Percentiles rank a stretch among this genome's conserved stretches.
Evolutionary conservation across 2,113 vertebrate species (phyloP).

Genomic region (Asarcornis scutulata): DNA sequence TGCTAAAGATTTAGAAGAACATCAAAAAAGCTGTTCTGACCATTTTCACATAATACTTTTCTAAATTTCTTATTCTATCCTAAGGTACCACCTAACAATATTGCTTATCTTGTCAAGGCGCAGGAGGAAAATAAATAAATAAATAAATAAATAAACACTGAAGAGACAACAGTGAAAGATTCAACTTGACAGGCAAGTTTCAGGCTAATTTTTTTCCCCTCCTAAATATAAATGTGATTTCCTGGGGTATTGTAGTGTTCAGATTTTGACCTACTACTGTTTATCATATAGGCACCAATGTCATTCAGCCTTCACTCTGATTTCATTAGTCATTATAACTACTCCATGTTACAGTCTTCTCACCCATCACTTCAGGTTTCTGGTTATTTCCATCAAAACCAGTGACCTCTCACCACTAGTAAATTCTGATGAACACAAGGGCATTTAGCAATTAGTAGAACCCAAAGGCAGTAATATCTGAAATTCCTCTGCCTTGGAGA

Average conservation of each 20-base stretch:
- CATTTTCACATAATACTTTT: neutral
- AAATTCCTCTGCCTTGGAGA: neutral
- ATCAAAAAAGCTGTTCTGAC: neutral
- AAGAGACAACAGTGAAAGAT: slow-evolving; percentile 37
- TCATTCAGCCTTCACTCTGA: slow-evolving; percentile 21
- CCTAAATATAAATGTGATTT: slow-evolving; percentile 10
- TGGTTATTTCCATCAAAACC: slow-evolving; percentile 7
- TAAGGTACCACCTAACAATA: neutral
- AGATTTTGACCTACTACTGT: neutral
- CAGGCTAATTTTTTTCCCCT: neutral
- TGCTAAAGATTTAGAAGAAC: neutral
- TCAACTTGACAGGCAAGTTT: slow-evolving; percentile 36
- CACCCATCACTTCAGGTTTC: slow-evolving; percentile 16
- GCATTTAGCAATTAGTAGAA: neutral
- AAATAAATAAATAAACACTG: neutral
- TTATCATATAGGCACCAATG: neutral
- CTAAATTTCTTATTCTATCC: neutral
- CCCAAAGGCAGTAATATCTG: neutral
- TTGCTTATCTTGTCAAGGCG: neutral
- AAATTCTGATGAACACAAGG: neutral
- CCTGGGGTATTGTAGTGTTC: neutral
- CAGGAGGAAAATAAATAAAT: neutral
- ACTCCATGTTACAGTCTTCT: neutral
- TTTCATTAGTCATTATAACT: slow-evolving; percentile 1
- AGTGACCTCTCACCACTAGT: neutral